Percentiles rank a stretch among this genome's conserved stretches.
These are phyloP conservation scores for Sorex araneus DNA, from an alignment of 2,113 vertebrate genomes.

Conservation along the genomic window DNA sequence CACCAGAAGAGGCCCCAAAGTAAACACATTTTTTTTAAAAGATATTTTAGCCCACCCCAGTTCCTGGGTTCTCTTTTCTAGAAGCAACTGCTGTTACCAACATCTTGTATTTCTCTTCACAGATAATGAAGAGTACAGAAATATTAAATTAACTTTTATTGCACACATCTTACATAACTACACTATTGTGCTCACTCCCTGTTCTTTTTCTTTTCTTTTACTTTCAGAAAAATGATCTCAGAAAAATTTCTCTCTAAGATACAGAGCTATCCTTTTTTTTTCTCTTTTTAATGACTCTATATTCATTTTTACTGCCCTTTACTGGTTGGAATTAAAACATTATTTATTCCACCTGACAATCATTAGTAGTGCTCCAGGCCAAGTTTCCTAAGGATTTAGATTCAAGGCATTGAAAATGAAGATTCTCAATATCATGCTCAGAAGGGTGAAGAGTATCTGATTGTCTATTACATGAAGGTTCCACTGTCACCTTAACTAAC, in stretches of 20 bases:
- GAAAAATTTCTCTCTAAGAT: neutral
- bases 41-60: neutral
- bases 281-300: neutral
- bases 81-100: neutral
- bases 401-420: neutral
- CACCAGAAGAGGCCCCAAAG: too few relatives aligned
- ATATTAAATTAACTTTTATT: conserved; percentile 1
- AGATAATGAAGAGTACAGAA: neutral
- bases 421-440: neutral
- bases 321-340: conserved; percentile 31
- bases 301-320: conserved; percentile 51
- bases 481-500: neutral
- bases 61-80: neutral
- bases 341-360: conserved; percentile 33
- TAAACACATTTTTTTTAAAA: too few relatives aligned
- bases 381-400: conserved; percentile 35
- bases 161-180: neutral
- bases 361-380: neutral
- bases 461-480: neutral
- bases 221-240: neutral
- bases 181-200: neutral
- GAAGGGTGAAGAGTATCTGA: neutral
- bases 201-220: neutral
- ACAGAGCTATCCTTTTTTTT: neutral
- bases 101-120: conserved; percentile 4